phyloP scores from a whole-genome alignment of 2,113 vertebrate genomes.

The Albula goreensis region DNA sequence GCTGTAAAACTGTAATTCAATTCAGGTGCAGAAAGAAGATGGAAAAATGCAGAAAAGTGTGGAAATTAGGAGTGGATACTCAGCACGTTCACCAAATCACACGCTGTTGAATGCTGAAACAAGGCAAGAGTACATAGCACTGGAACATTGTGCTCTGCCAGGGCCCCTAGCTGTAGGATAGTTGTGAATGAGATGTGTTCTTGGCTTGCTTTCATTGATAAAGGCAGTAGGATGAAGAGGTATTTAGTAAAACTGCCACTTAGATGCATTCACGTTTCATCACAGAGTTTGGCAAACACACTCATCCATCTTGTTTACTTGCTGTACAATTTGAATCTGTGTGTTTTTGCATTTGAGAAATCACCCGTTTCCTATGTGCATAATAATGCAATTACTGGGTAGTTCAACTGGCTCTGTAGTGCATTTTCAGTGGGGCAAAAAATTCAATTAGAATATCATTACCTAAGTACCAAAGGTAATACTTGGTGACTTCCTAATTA shows the following conservation, averaged over 20 bases:
- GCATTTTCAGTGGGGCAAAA: background rate
- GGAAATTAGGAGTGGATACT: too few relatives aligned
- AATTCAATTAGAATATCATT: background rate
- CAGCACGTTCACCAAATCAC: too few relatives aligned
- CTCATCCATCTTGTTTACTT: background rate
- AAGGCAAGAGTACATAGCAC: conserved; percentile 22
- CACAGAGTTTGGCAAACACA: background rate
- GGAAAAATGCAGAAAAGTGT: too few relatives aligned
- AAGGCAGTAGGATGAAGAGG: background rate
- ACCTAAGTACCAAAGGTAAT: background rate
- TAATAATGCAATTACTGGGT: background rate
- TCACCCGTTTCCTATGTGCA: background rate
- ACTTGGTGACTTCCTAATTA: background rate
- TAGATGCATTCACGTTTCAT: background rate
- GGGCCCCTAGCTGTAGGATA: conserved; percentile 38
- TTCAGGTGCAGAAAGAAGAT: too few relatives aligned
- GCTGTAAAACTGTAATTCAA: too few relatives aligned
- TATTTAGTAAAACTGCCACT: background rate
- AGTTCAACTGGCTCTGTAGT: background rate
- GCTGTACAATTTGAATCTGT: background rate
- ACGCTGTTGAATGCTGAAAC: conserved; percentile 24
- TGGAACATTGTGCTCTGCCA: background rate
- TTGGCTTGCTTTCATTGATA: background rate
- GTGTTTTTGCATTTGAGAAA: background rate
- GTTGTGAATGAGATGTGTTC: conserved; percentile 34